Base-by-base conservation (phyloP, 1,140 invertebrate species). In the Magallana angulata region DNA sequence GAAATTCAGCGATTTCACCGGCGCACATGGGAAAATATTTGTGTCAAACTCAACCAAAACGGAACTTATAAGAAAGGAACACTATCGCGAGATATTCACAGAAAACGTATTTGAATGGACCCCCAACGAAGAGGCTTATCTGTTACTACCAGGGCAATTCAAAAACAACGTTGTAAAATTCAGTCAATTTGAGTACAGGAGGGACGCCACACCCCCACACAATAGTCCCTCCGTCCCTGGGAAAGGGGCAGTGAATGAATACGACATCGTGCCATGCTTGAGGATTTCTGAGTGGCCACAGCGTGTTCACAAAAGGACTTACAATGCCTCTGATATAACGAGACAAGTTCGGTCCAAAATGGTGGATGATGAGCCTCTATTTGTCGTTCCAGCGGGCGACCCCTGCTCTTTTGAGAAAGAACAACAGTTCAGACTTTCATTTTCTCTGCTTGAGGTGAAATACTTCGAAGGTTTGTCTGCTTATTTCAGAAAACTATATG, bases 341-440 rank as follows among this genome's bases (percentile, higher is more conserved):
- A 56, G 4, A 1, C 57, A 87, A 81, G 85, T 24, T 24, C 71
- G 59, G 24, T 30, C 57, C 30, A 24, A 7, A 18, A 62, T 89
- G 0, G 30, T 57, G 4, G 18, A 86, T 14, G 30, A 24, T 0
- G 71, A 82, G 14, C 56, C 83, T 16, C 57, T 89, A 2, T 89
- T 85, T 82, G 24, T 89, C 1, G 88, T 89, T 16, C 82, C 88
- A n/a, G 87, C 88, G 8, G 88, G 88, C 18, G 87, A 89, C 58
- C 82, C 82, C 18, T n/a, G n/a, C 8, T 89, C 88, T 24, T 24
- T 3, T 0, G 30, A 87, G 11, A 64, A 58, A 68, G 14, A 85
- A 1, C 16, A 57, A 12, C 82, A 89, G 57, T 89, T 84, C 57
- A 58, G 88, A n/a, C 58, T 89, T 11, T 89, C 88, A 18, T 89